Evolutionary conservation across 2,113 vertebrate species (phyloP), one percentile per base, ranked within the genome.

Genomic region (Nycticryphes semicollaris): DNA sequence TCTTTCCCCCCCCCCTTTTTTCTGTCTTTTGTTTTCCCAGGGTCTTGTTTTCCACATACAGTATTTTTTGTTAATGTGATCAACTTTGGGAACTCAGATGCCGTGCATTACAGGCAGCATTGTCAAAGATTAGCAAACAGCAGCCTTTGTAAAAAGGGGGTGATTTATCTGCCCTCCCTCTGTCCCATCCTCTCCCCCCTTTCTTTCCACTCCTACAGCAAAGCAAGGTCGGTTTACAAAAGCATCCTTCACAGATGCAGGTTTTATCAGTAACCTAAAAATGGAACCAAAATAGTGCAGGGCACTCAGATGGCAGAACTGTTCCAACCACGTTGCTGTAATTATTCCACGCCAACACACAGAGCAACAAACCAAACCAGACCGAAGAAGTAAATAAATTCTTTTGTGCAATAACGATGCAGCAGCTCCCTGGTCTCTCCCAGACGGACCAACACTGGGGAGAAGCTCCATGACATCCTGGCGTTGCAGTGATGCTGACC

Each of bases 31-130:
- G 17, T 33, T n/a, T 48, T n/a, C 33, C 75, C 63, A 68, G 76
- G 9, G 16, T 53, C 67, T 51, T 21, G 23, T 92, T 96, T 93
- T 75, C 67, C 66, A 35, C 19, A 1, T 79, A 68, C 27, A 79
- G 57, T 84, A 68, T 81, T 97, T 94, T 96, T 96, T 53, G 76
- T 80, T 89, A 90, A 96, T 89, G 70, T 69, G 94, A 92, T 96
- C 96, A 96, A 97, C 96, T 96, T 96, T 96, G 75, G 67, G 82
- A 93, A 74, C 95, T 89, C 59, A 48, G 75, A 96, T 86, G 78
- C 74, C 74, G 82, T 80, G 90, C 70, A 87, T 95, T 92, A 84
- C 72, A 80, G 68, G 79, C 23, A 0, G 92, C 48, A 4, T 67
- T 84, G 89, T 84, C 73, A 89, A 90, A 84, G 95, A 96, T 96